Base-by-base conservation (phyloP, 1,140 invertebrate genomes). In the Eupristina koningsbergeri region DNA sequence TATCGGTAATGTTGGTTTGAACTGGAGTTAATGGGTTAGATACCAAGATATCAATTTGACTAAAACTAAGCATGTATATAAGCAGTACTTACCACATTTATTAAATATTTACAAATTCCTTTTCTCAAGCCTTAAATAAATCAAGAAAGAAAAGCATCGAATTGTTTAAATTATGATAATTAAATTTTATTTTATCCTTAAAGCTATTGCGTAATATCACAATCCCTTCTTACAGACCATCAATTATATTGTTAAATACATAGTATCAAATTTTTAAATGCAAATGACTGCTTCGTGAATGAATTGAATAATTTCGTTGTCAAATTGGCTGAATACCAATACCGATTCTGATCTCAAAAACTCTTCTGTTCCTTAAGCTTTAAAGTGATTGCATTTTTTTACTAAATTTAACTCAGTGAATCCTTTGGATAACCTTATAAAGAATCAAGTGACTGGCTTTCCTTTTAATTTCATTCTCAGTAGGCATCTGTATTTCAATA, bases 361-460 rank as follows among this genome's bases (percentile, higher is more conserved):
- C 29, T 36, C 36, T 71, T 71, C 61, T 64, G 1, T 29, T 11
- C 36, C 22, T 41, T 39, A 41, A 41, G 17, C 36, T 41, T 71
- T 71, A 71, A 71, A 41, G 36, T 41, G 67, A 71, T 71, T 71
- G 34, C 39, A 71, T 71, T 71, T 26, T 41, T 41, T 71, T 71
- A 41, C 34, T 15, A 67, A 67, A 67, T 67, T 17, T 13, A 3
- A 67, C 31, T 67, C 61, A 64, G 6, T 13, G 31, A 67, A 19
- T n/a, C 31, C 61, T 36, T 26, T 19, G 39, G 67, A 71, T 71
- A 71, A 71, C 41, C 67, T 71, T 71, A n/a, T n/a, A 13, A 41
- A 41, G 17, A n/a, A 71, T 41, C 67, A 17, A 71, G 41, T 71
- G 39, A 71, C 11, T 67, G 64, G 15, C 31, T 71, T 71, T 71